A percentile compares a stretch with the other conserved stretches of the same genome.
phyloP scores from a whole-genome alignment of 2,113 vertebrate species.

The Rhinolophus ferrumequinum region DNA sequence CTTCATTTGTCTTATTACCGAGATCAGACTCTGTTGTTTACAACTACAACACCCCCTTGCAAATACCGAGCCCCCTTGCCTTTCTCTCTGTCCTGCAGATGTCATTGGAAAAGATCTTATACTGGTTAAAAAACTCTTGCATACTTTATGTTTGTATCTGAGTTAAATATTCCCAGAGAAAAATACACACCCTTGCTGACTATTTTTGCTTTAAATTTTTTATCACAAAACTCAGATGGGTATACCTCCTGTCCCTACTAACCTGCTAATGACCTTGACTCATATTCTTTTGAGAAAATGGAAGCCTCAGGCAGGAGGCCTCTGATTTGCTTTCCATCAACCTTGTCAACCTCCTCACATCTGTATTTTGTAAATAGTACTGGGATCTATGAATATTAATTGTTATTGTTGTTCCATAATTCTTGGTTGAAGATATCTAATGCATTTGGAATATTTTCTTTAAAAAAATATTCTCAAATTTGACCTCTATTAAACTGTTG shows the following conservation, averaged over 20 bases:
- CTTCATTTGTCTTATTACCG: not conserved
- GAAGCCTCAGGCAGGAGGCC: not conserved
- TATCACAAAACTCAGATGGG: not conserved
- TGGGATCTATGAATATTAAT: conserved; percentile 59
- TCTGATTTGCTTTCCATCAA: not conserved
- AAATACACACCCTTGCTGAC: not conserved
- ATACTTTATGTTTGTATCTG: not conserved
- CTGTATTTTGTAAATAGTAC: conserved; percentile 50
- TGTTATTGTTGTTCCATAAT: conserved; percentile 6
- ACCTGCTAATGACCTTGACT: not conserved
- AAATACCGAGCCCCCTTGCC: not conserved
- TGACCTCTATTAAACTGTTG: conserved; percentile 62
- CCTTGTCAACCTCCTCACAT: conserved; percentile 51
- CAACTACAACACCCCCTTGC: not conserved
- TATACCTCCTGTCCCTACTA: not conserved
- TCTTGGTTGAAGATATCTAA: conserved; percentile 6
- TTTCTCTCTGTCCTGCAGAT: not conserved
- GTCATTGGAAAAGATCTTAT: not conserved
- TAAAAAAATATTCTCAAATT: not conserved
- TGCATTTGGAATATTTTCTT: conserved; percentile 54
- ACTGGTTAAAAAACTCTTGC: not conserved
- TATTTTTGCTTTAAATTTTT: not conserved
- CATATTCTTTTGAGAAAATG: not conserved
- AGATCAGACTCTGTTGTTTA: not conserved
- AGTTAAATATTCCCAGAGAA: not conserved